A percentile compares a stretch with the other conserved stretches of the same genome.
Conservation (phyloP, 2,113 vertebrate genomes). For the Ptilorrhoa leucosticta region DNA sequence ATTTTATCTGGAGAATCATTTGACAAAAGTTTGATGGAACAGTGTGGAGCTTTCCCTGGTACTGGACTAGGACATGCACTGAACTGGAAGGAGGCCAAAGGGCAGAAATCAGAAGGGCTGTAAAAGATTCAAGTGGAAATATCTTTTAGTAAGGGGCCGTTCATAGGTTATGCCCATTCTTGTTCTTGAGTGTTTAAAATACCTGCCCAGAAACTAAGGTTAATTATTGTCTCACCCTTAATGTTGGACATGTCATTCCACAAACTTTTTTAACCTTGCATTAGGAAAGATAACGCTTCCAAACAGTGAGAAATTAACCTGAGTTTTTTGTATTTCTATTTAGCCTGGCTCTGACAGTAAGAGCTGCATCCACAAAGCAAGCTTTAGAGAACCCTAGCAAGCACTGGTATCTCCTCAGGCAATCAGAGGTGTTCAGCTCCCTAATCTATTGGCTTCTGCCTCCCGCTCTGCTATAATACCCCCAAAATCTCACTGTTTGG, state of each 20-base stretch:
- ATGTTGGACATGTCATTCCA: not conserved
- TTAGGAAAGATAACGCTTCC: not conserved
- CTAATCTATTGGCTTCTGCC: not conserved
- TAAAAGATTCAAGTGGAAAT: constrained; percentile 23
- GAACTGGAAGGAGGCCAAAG: constrained; percentile 36
- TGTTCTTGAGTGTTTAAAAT: not conserved
- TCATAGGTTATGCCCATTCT: not conserved
- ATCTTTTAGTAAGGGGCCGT: not conserved
- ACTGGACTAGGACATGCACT: not conserved
- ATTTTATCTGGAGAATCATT: constrained; percentile 38
- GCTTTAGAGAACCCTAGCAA: not conserved
- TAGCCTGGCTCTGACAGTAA: not conserved
- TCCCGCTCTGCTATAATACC: not conserved
- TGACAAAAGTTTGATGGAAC: constrained; percentile 30
- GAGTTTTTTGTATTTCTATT: not conserved
- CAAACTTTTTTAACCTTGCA: not conserved
- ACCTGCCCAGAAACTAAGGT: not conserved
- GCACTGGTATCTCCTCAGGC: not conserved
- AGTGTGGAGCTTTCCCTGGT: not conserved
- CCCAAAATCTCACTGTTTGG: not conserved
- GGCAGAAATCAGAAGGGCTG: constrained; percentile 8
- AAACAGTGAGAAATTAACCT: not conserved
- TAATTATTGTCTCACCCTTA: not conserved
- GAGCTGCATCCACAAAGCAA: not conserved
- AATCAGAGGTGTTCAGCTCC: not conserved